phyloP scores from a whole-genome alignment of 2,888 invertebrate species.

The Melangyna quadrimaculata region DNA sequence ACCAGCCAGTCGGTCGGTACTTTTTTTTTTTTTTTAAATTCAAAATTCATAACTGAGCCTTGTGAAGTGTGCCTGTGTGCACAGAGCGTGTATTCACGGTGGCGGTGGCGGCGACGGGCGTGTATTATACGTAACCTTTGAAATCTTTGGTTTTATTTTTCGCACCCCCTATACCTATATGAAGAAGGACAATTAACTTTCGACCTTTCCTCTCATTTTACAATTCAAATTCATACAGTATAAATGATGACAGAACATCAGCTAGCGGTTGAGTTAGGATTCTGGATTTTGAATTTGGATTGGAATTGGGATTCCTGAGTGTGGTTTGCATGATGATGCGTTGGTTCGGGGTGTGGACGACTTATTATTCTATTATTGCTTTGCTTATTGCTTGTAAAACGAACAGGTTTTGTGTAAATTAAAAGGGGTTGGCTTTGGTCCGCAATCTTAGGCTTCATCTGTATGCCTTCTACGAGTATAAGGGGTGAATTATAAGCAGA shows the following conservation, averaged over 20 bases:
- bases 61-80: neutral
- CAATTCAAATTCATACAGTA: constrained; percentile 2
- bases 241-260: constrained; percentile 24
- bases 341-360: constrained; percentile 25
- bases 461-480: neutral
- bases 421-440: constrained; percentile 56
- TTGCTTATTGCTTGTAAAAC: constrained; percentile 40
- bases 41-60: neutral
- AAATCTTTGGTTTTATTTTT: constrained; percentile 30
- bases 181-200: constrained; percentile 68
- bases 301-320: neutral
- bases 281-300: neutral
- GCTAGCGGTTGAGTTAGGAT: constrained; percentile 18
- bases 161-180: constrained; percentile 50
- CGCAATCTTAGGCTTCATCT: neutral
- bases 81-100: neutral
- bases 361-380: constrained; percentile 60
- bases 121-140: neutral
- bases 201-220: constrained; percentile 39
- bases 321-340: constrained; percentile 36
- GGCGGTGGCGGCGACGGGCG: neutral
- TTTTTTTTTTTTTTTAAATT: neutral
- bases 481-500: constrained; percentile 30
- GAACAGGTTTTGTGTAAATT: constrained; percentile 15
- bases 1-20: neutral